A percentile compares a stretch with the other conserved stretches of the same genome.
phyloP scores from a whole-genome alignment of 2,797 vertebrate species.

The Decapterus maruadsi region DNA sequence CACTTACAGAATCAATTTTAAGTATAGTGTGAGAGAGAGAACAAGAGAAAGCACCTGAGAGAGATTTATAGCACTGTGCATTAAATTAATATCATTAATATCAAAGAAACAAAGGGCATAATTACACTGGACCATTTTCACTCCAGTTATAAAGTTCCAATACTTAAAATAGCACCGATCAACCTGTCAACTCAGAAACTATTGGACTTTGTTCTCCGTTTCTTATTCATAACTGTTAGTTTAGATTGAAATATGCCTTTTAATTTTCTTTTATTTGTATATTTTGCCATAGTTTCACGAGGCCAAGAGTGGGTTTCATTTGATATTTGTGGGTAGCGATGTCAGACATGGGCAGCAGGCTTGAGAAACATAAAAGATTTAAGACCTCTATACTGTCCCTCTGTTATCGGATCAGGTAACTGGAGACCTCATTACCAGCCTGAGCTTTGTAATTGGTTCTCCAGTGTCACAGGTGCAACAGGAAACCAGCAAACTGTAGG shows the following conservation, averaged over 20 bases:
- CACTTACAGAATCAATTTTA: neutral
- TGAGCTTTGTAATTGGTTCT: conserved; percentile 84
- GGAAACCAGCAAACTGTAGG: conserved; percentile 58
- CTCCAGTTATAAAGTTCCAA: conserved; percentile 5
- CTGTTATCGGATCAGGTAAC: conserved; percentile 77
- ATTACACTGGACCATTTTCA: neutral
- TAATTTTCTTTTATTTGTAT: neutral
- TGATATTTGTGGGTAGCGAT: conserved; percentile 9
- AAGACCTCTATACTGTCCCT: conserved; percentile 72
- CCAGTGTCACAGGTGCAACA: conserved; percentile 72
- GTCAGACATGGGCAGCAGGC: conserved; percentile 14
- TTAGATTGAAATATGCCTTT: neutral
- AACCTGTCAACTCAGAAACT: neutral
- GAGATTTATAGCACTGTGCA: neutral
- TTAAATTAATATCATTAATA: conserved; percentile 5
- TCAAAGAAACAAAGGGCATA: conserved; percentile 1
- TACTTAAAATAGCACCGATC: neutral
- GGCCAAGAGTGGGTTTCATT: neutral
- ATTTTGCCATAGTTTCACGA: conserved; percentile 1
- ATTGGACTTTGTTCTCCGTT: neutral
- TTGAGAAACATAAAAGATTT: conserved; percentile 80
- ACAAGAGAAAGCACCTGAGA: neutral
- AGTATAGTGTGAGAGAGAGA: neutral
- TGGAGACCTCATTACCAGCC: conserved; percentile 84
- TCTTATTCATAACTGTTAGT: neutral